Evolutionary conservation across 2,888 invertebrate species (phyloP), one percentile per base, ranked within the genome.

Genomic region (Orthonychiurus folsomi): DNA sequence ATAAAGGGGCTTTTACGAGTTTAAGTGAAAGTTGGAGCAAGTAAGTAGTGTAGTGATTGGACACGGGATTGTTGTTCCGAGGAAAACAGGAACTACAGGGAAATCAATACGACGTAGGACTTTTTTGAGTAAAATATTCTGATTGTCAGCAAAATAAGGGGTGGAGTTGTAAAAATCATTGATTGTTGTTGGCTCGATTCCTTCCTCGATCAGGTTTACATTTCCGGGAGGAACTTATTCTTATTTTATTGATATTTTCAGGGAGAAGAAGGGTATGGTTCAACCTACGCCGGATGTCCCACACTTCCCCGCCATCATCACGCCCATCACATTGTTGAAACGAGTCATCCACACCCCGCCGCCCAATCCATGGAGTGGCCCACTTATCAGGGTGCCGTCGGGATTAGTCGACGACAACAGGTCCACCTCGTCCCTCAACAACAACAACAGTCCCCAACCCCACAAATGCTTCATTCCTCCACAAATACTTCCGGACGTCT

Each of bases 291-390:
- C 5, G 70, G 71, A 15, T 73, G 72, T 59, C 69, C 69, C 20
- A 73, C 72, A 15, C 66, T 73, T 52, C 72, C 72, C 3, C 56
- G 72, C 48, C 66, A 68, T 54, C 64, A 66, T 50, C 65, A 55
- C 50, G 61, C 62, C 24, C 64, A 63, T 28, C 61, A 61, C 53
- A 57, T 63, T 25, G 26, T 59, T 54, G 54, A 61, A 53, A 65
- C 62, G 26, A 61, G 66, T 53, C 66, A 67, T 60, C 64, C 64
- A 2, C 63, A 62, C 54, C 68, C 67, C 62, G 65, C 65, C 47
- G 28, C 64, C 63, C 63, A 63, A 64, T 66, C 66, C 15, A 64
- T 68, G 65, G 72, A 73, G 58, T 73, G 72, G 72, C 69, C 72
- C 28, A 67, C 63, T 61, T 71, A 70, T 65, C 69, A 69, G 66